Evolutionary conservation across 2,888 invertebrate species (phyloP).

Genomic region (Tenthredo amoena): DNA sequence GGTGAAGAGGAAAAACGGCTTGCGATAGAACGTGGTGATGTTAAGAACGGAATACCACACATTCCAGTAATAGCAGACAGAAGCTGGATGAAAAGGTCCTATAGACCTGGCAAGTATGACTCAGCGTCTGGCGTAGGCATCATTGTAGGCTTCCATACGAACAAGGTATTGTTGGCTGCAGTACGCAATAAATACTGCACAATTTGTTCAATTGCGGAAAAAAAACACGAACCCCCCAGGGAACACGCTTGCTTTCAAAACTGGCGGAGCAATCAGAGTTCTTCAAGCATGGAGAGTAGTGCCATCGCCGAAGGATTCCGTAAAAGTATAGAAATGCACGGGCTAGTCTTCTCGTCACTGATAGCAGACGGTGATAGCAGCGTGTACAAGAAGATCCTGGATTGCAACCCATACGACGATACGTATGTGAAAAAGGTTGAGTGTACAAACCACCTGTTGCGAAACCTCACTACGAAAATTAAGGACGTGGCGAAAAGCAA

Average conservation of each 20-base stretch:
- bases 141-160: too few relatives aligned
- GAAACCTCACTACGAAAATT: too few relatives aligned
- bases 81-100: too few relatives aligned
- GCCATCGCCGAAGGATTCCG: not conserved
- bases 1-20: not conserved
- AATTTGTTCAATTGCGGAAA: too few relatives aligned
- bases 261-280: conserved; percentile 60
- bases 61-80: too few relatives aligned
- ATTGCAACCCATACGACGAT: too few relatives aligned
- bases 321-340: not conserved
- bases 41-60: not conserved
- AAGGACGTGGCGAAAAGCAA: too few relatives aligned
- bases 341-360: not conserved
- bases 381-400: too few relatives aligned
- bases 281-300: conserved; percentile 60
- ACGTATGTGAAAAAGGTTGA: too few relatives aligned
- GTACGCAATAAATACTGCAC: too few relatives aligned
- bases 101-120: not conserved
- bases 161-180: too few relatives aligned
- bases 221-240: not conserved
- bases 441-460: too few relatives aligned
- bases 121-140: not conserved
- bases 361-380: conserved; percentile 64
- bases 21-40: not conserved
- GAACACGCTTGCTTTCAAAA: conserved; percentile 65